Conservation (phyloP, 2,797 vertebrate genomes). For the Mastacembelus armatus region DNA sequence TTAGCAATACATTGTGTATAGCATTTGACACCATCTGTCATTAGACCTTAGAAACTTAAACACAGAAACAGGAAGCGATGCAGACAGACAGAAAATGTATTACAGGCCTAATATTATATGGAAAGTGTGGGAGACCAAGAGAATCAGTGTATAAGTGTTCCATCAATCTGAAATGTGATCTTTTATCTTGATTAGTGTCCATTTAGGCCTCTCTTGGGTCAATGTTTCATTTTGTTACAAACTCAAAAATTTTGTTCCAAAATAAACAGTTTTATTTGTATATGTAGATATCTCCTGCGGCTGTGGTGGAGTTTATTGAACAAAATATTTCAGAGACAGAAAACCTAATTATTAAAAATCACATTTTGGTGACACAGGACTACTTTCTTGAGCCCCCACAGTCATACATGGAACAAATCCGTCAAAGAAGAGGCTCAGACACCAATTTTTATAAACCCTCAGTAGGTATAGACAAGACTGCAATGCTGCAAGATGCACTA, state of each 20-base stretch:
- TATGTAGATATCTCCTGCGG: too few relatives aligned
- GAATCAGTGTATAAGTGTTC: slow-evolving; percentile 19
- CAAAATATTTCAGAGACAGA: not conserved
- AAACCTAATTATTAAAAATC: too few relatives aligned
- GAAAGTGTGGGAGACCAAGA: slow-evolving; percentile 6
- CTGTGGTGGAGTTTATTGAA: too few relatives aligned
- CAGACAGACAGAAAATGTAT: slow-evolving; percentile 2
- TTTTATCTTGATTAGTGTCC: slow-evolving; percentile 42
- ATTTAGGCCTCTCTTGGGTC: not conserved
- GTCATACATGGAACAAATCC: not conserved
- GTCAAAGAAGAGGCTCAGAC: not conserved
- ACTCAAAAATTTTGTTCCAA: too few relatives aligned
- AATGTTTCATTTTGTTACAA: too few relatives aligned
- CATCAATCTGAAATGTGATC: slow-evolving; percentile 38
- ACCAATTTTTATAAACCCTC: not conserved
- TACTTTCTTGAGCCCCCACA: not conserved
- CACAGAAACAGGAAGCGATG: not conserved
- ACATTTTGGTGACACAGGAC: too few relatives aligned
- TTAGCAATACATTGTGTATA: too few relatives aligned
- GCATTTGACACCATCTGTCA: too few relatives aligned
- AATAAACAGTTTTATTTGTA: too few relatives aligned
- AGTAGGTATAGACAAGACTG: not conserved
- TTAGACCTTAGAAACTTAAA: not conserved
- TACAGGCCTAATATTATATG: not conserved
- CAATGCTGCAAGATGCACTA: not conserved